phyloP scores from a whole-genome alignment of 2,888 invertebrate species.

The Conus canariensis region DNA sequence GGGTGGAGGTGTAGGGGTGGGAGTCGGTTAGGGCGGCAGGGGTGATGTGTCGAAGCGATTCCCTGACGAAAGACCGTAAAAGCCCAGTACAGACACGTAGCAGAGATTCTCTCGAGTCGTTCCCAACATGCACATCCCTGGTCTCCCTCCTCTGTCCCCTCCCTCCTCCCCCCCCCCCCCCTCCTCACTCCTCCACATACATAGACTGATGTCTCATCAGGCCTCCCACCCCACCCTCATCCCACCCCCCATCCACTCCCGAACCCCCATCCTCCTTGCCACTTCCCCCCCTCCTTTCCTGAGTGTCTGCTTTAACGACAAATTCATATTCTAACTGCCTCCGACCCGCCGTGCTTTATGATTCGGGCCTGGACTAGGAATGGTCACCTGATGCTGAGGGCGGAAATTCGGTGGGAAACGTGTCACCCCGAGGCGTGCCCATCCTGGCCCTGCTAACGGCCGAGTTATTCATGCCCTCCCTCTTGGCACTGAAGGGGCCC shows the following conservation, averaged over 20 bases:
- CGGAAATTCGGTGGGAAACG: constrained; percentile 38
- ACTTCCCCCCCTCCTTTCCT: neutral
- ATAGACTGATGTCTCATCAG: too few relatives aligned
- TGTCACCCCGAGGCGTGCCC: constrained; percentile 24
- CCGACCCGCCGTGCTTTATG: constrained; percentile 27
- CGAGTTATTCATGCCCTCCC: constrained; percentile 34
- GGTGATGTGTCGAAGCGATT: neutral
- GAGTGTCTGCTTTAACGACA: constrained; percentile 22
- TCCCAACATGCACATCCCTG: constrained; percentile 7
- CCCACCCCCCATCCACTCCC: neutral
- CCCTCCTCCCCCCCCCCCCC: neutral
- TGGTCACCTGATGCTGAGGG: constrained; percentile 40
- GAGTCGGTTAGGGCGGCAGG: neutral
- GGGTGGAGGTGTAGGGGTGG: neutral
- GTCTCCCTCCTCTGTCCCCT: neutral
- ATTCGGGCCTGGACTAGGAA: constrained; percentile 34
- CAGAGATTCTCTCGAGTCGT: neutral
- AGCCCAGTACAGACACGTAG: constrained; percentile 1
- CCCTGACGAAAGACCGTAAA: constrained; percentile 24
- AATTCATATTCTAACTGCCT: constrained; percentile 37
- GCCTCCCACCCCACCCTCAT: neutral
- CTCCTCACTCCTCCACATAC: too few relatives aligned
- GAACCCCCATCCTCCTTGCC: neutral
- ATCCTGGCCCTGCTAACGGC: neutral
- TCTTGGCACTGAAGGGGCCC: neutral